Conservation (phyloP, 1,140 invertebrate genomes). For the Dendrolimus kikuchii region DNA sequence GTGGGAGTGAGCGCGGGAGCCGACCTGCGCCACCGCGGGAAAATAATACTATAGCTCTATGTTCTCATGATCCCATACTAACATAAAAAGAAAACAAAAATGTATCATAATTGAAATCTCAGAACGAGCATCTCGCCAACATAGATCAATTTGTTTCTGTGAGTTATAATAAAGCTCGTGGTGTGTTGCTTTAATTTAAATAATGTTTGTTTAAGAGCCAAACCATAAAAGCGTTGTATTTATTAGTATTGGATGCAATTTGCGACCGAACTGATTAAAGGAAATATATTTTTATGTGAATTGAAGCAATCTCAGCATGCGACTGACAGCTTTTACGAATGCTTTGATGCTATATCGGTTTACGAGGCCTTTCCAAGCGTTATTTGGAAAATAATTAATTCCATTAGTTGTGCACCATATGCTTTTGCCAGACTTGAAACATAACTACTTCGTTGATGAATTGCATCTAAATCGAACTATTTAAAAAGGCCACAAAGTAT, state of each 20-base stretch:
- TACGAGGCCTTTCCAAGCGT: constrained; percentile 19
- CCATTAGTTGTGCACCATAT: too few species aligned
- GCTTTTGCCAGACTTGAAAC: too few species aligned
- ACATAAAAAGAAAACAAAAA: constrained; percentile 8
- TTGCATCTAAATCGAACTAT: too few species aligned
- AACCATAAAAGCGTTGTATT: constrained; percentile 9
- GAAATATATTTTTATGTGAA: constrained; percentile 17
- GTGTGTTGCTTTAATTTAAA: not conserved
- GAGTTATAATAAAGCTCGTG: too few species aligned
- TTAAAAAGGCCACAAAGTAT: too few species aligned
- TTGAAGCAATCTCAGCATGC: constrained; percentile 20
- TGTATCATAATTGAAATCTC: too few species aligned
- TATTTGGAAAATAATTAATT: constrained; percentile 1
- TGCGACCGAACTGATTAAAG: constrained; percentile 21
- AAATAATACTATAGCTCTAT: constrained; percentile 39
- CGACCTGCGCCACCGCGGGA: constrained; percentile 47
- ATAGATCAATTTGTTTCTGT: too few species aligned
- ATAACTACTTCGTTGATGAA: too few species aligned
- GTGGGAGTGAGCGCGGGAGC: constrained; percentile 42
- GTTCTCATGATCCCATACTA: constrained; percentile 37
- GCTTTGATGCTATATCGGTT: constrained; percentile 33
- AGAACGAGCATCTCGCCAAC: too few species aligned
- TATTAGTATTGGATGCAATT: constrained; percentile 19
- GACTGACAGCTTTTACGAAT: constrained; percentile 12
- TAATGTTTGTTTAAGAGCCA: constrained; percentile 8